Conservation (phyloP, 2,888 invertebrate species). For the Electrophaes corylata region DNA sequence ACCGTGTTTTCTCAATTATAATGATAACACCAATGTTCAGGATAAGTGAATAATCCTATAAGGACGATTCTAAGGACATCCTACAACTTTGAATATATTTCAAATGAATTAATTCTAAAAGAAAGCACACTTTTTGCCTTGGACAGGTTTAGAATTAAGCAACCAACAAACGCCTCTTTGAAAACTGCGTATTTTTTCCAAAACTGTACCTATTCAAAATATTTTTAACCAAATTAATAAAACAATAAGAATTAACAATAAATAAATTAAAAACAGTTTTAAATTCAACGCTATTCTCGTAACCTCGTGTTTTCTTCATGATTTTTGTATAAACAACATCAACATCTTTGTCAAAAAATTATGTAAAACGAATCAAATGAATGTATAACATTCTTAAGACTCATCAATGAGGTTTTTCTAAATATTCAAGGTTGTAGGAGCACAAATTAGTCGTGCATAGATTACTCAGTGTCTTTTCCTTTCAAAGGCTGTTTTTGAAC, state of each 20-base stretch:
- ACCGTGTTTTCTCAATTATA: slow-evolving; percentile 62
- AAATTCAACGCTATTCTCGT: too few species aligned
- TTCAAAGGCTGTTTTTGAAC: slow-evolving; percentile 25
- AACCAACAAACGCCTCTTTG: too few species aligned
- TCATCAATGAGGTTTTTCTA: not conserved
- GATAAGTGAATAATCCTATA: slow-evolving; percentile 67
- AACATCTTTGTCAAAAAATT: not conserved
- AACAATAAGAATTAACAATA: too few species aligned
- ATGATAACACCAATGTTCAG: slow-evolving; percentile 76
- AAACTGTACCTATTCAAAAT: too few species aligned
- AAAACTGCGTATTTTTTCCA: too few species aligned
- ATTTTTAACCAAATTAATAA: too few species aligned
- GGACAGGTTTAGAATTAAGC: too few species aligned
- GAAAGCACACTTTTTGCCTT: not conserved
- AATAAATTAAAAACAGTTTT: too few species aligned
- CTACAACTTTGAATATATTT: slow-evolving; percentile 59
- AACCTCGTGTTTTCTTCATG: too few species aligned
- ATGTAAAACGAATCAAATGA: not conserved
- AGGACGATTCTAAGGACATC: slow-evolving; percentile 66
- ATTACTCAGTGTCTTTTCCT: slow-evolving; percentile 41
- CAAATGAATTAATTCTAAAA: not conserved
- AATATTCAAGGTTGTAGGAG: slow-evolving; percentile 58
- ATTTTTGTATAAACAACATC: too few species aligned
- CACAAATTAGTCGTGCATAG: slow-evolving; percentile 61
- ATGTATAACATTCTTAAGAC: slow-evolving; percentile 1